Conservation (phyloP, 2,888 invertebrate genomes). For the Proisotoma minuta region DNA sequence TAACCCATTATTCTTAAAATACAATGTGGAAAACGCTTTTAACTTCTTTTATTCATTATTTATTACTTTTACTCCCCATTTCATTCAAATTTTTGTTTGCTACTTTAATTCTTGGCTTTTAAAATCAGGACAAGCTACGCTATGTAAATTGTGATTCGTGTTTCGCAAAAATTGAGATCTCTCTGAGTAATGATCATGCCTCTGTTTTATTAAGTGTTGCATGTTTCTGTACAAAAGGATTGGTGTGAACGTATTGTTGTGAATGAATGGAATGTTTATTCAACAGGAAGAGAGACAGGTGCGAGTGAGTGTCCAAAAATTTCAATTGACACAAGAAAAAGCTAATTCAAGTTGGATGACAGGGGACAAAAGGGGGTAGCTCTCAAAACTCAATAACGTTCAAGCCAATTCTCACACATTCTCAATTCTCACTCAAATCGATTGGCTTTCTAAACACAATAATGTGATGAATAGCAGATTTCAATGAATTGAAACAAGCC, state of each 20-base stretch:
- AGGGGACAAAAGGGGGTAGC: neutral
- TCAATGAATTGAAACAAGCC: no score
- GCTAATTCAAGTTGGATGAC: constrained; percentile 7
- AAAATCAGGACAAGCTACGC: no score
- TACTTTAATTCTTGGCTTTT: no score
- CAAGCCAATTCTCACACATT: neutral
- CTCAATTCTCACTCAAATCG: constrained; percentile 1
- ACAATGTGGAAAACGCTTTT: constrained; percentile 1
- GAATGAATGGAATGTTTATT: constrained; percentile 10
- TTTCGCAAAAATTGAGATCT: no score
- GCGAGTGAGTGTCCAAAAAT: constrained; percentile 15
- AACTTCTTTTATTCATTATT: constrained; percentile 5
- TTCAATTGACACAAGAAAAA: constrained; percentile 12
- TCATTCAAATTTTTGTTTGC: no score
- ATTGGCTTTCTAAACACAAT: constrained; percentile 2
- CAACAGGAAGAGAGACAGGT: constrained; percentile 12
- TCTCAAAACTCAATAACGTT: neutral
- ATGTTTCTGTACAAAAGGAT: neutral
- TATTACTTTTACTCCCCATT: constrained; percentile 4
- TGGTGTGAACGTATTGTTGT: constrained; percentile 8
- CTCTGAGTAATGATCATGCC: no score
- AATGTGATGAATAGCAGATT: no score
- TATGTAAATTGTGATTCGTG: no score
- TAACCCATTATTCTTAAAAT: neutral
- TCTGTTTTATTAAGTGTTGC: neutral